These are phyloP conservation scores for Lasioglossum baleicum DNA, from an alignment of 1,140 invertebrate species.

Conservation along the genomic window DNA sequence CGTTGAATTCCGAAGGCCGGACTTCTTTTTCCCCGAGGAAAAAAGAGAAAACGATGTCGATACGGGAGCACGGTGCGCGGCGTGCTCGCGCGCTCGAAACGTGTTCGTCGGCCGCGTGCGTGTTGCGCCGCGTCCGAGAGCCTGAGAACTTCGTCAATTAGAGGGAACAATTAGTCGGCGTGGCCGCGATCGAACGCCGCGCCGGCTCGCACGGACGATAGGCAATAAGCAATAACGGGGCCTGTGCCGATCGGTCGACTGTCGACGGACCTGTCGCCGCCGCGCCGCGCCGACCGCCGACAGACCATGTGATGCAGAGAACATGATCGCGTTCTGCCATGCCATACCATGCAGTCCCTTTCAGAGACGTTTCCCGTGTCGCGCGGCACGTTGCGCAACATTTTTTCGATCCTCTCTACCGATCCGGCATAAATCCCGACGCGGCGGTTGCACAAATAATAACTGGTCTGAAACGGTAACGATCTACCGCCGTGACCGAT, in stretches of 20 bases:
- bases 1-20: constrained; percentile 43
- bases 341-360: no score
- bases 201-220: constrained; percentile 52
- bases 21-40: not conserved
- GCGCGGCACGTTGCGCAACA: constrained; percentile 24
- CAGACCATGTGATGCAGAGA: not conserved
- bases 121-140: constrained; percentile 35
- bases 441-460: constrained; percentile 14
- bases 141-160: constrained; percentile 78
- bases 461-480: constrained; percentile 9
- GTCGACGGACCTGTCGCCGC: constrained; percentile 22
- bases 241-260: no score
- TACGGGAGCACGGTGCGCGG: constrained; percentile 10
- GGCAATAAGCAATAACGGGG: constrained; percentile 68
- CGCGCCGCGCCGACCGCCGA: no score
- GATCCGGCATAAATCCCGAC: constrained; percentile 11
- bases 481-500: not conserved
- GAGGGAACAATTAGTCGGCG: constrained; percentile 73
- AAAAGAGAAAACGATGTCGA: constrained; percentile 39
- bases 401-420: constrained; percentile 13
- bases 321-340: constrained; percentile 26
- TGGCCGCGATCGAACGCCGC: constrained; percentile 44
- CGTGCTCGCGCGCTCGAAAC: no score
- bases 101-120: not conserved
- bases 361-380: constrained; percentile 4